These are phyloP conservation scores for Hybognathus amarus DNA, from an alignment of 2,797 vertebrate species.

Conservation along the genomic window DNA sequence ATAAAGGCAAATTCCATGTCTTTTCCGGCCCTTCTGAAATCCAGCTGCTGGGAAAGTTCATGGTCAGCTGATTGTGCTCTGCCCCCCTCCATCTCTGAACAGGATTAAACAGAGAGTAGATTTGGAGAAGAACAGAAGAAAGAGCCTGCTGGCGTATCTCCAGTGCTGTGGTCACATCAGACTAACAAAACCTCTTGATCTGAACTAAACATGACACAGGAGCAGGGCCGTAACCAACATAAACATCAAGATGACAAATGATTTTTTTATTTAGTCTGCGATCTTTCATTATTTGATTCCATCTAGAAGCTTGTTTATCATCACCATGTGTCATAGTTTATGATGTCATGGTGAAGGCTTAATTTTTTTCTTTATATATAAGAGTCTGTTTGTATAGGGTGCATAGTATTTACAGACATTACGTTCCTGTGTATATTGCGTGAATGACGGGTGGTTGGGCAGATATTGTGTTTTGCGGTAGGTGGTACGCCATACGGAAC, in stretches of 20 bases:
- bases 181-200: constrained; percentile 31
- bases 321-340: not conserved
- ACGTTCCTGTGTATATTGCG: too few species aligned
- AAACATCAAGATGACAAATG: not conserved
- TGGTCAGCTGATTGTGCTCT: constrained; percentile 44
- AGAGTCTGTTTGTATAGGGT: too few species aligned
- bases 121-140: constrained; percentile 23
- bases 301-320: not conserved
- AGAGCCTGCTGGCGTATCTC: constrained; percentile 17
- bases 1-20: constrained; percentile 10
- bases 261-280: not conserved
- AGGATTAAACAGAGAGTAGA: constrained; percentile 43
- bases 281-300: not conserved
- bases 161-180: constrained; percentile 15
- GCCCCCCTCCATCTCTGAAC: constrained; percentile 30
- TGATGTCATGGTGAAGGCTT: not conserved
- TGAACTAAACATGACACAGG: constrained; percentile 21
- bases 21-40: constrained; percentile 27
- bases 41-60: constrained; percentile 42
- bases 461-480: too few species aligned
- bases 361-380: too few species aligned
- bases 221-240: not conserved
- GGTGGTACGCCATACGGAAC: too few species aligned
- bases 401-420: too few species aligned
- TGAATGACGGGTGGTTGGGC: too few species aligned